phyloP scores from a whole-genome alignment of 2,113 vertebrate genomes.

The Takifugu bimaculatus region DNA sequence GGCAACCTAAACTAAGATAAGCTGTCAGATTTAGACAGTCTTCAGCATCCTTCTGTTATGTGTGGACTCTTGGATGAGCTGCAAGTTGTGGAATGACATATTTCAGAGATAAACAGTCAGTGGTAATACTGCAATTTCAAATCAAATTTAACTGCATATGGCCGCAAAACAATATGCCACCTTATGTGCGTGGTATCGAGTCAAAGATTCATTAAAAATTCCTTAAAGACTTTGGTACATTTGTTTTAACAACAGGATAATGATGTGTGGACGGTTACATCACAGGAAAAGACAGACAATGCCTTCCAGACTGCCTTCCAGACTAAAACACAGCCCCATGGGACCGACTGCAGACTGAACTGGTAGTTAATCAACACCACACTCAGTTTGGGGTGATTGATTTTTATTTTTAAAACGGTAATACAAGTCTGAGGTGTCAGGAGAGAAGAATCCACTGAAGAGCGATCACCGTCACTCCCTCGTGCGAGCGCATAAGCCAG shows the following conservation, averaged over 20 bases:
- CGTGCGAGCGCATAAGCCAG: conserved; percentile 37
- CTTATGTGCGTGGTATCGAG: too few species aligned
- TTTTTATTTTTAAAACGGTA: background rate
- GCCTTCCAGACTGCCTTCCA: conserved; percentile 63
- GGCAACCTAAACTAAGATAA: conserved; percentile 53
- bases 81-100: too few species aligned
- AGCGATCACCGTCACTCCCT: conserved; percentile 29
- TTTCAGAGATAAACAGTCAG: too few species aligned
- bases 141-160: too few species aligned
- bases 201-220: background rate
- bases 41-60: background rate
- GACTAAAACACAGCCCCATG: conserved; percentile 25
- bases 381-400: background rate
- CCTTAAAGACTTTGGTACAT: background rate
- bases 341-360: background rate
- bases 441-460: background rate
- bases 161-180: too few species aligned
- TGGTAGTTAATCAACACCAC: background rate
- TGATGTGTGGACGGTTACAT: conserved; percentile 42
- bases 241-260: conserved; percentile 22
- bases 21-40: conserved; percentile 1
- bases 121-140: too few species aligned
- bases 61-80: background rate
- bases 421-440: background rate
- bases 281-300: conserved; percentile 66